Conservation (phyloP, 2,888 invertebrate genomes). For the Drosophila differens region DNA sequence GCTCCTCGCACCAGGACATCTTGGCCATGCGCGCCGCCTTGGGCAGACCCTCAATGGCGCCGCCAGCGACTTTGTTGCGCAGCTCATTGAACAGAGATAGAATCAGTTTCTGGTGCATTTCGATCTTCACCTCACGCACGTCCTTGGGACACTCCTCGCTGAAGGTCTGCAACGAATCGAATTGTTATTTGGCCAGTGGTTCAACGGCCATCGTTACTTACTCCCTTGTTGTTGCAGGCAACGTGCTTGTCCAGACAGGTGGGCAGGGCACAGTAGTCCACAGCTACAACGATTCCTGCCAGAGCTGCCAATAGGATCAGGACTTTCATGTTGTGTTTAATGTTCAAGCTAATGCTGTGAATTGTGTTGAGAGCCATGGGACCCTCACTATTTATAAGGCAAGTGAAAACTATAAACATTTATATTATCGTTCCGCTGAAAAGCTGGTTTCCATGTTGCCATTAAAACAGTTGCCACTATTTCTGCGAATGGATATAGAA, state of each 20-base stretch:
- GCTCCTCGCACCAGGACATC: conserved; percentile 69
- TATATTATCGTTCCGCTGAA: conserved; percentile 10
- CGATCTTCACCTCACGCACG: conserved; percentile 47
- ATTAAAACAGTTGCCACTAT: neutral
- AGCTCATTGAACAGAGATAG: conserved; percentile 60
- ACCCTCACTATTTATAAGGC: conserved; percentile 20
- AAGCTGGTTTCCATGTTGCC: conserved; percentile 19
- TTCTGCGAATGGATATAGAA: neutral
- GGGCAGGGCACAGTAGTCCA: conserved; percentile 65
- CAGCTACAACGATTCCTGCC: conserved; percentile 31
- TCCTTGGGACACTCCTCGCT: conserved; percentile 55
- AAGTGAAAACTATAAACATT: neutral
- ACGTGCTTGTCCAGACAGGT: conserved; percentile 68
- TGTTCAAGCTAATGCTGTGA: neutral
- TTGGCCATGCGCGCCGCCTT: conserved; percentile 72
- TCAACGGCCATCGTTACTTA: conserved; percentile 16
- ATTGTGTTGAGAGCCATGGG: conserved; percentile 1
- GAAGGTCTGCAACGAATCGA: conserved; percentile 41
- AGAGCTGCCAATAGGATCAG: conserved; percentile 30
- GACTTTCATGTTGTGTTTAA: conserved; percentile 29
- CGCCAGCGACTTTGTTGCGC: conserved; percentile 65
- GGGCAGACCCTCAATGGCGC: conserved; percentile 46
- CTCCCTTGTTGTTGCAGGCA: conserved; percentile 69
- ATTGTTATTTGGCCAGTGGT: neutral
- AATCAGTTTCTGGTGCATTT: conserved; percentile 55